A percentile compares a stretch with the other conserved stretches of the same genome.
Evolutionary conservation across 2,797 vertebrate species (phyloP).

Genomic region (Euphonia xanthogaster): DNA sequence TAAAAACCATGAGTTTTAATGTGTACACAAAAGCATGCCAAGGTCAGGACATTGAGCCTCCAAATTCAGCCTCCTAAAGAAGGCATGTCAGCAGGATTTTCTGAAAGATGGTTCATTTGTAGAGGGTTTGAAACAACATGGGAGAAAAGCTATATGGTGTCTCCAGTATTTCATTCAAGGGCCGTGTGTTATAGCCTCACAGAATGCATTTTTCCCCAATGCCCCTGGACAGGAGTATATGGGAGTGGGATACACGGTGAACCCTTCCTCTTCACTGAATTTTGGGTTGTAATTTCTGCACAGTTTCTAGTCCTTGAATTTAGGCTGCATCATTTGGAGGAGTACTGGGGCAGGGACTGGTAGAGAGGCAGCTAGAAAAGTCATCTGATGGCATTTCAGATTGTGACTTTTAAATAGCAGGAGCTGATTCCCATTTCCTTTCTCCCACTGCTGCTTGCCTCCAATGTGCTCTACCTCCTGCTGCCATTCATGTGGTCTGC

Average conservation of each 20-base stretch:
- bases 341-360: neutral
- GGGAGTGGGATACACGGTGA: neutral
- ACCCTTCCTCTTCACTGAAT: neutral
- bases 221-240: neutral
- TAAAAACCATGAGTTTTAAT: neutral
- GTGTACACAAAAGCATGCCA: neutral
- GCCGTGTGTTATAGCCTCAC: neutral
- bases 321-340: neutral
- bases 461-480: slow-evolving; percentile 28
- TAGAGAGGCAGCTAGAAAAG: neutral
- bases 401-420: slow-evolving; percentile 31
- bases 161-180: neutral
- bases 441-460: neutral
- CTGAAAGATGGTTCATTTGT: neutral
- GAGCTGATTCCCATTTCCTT: slow-evolving; percentile 13
- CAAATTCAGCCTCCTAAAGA: neutral
- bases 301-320: neutral
- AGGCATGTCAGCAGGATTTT: neutral
- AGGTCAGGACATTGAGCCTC: neutral
- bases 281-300: neutral
- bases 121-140: neutral
- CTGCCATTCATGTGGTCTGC: slow-evolving; percentile 38
- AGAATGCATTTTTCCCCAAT: neutral
- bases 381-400: neutral
- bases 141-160: neutral